Evolutionary conservation across 1,140 invertebrate species (phyloP), one percentile per base, ranked within the genome.

Genomic region (Harlomillsia oculata): DNA sequence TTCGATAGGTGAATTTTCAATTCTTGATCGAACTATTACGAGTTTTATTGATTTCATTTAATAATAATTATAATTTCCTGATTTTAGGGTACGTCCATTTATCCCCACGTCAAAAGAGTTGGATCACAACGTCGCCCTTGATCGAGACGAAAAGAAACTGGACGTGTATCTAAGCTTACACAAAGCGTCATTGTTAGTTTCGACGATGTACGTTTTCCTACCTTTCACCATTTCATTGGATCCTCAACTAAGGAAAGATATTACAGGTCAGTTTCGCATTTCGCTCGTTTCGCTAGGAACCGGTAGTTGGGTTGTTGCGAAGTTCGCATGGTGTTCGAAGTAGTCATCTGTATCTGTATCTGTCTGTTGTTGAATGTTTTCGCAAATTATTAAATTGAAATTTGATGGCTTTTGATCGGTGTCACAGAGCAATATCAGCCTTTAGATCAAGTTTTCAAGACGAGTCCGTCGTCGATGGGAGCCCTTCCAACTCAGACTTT

Each of bases 141-240:
- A 97, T 71, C 79, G 90, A 39, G 92, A 97, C 72, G 90, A 93
- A 66, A 81, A 87, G 21, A 97, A 97, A 72, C 77, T 97, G 59
- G 91, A 96, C 66, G 85, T 90, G 41, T 95, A 96, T 71, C 74
- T 97, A 11, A 82, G 86, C 32, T 85, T 89, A 68, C 89, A 93
- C 72, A 82, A 87, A 60, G 79, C 81, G 1, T 82, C 85, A 70
- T 73, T 90, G 30, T 76, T 87, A 5, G 80, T 88, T 8, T 84
- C 83, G 49, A 91, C 96, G 70, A 78, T 97, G 67, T 91, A 92
- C 69, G 87, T 95, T 64, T 97, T 97, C 69, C 72, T 97, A 44
- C 93, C 93, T 0, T 97, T 96, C 68, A 96, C 92, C 13, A 96
- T 97, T 54, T 97, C 96, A 72, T 73, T 97, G 16, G 93, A 97